Base-by-base conservation (phyloP, 1,140 invertebrate species). In the Leptinotarsa texana region DNA sequence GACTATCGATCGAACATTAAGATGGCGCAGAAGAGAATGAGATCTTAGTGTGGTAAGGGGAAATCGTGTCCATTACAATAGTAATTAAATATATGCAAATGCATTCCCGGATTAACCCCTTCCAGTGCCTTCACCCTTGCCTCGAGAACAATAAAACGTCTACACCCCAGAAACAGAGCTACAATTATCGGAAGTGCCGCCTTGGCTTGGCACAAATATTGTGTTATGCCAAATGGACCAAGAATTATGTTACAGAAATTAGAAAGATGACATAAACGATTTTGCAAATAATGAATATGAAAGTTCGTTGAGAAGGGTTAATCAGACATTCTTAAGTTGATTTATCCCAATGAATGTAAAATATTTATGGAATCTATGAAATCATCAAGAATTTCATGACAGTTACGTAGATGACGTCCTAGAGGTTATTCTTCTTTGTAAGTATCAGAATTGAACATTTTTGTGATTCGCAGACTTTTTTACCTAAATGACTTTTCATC, bases 11-110 rank as follows among this genome's bases (percentile, higher is more conserved):
- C 69, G 48, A 69, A 75, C 22, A 70, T 63, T 80, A 80, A 80
- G 79, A 80, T 80, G 79, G 79, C 79, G 75, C 47, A 49, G 57
- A 62, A 72, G 74, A 68, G 69, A 77, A 74, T 75, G 76, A 77
- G 71, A 75, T 79, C 79, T 79, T 77, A 80, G 51, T 62, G 67
- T 42, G 62, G 24, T 49, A 48, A 73, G 68, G 72, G 67, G 73
- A 49, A 63, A 73, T 62, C 70, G 49, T 72, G 72, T 73, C 76
- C 74, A 77, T 77, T 75, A 74, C 74, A 74, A 18, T 72, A 73
- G 74, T 80, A 79, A 80, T 80, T 77, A 80, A 80, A 80, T 80
- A 78, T 80, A 80, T 80, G 79, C 74, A 80, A 80, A 80, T 80
- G 78, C 69, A 79, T 79, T 80, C 75, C 69, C 70, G 75, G 76